Evolutionary conservation across 2,888 invertebrate species (phyloP), one percentile per base, ranked within the genome.

Genomic region (Cataglyphis altisquamis): DNA sequence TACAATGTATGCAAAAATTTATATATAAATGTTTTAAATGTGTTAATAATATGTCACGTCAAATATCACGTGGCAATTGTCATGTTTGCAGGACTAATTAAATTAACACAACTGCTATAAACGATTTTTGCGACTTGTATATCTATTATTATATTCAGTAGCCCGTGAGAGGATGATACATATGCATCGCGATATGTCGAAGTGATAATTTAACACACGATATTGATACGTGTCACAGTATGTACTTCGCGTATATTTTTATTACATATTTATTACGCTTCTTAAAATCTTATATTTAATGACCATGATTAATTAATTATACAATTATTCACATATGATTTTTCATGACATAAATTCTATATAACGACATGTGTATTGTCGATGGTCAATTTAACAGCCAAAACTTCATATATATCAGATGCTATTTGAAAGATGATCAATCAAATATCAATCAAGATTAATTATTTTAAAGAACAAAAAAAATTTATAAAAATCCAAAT

Each of bases 1-100:
- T 64, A 6, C 18, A 18, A n/a, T 25, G 10, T n/a, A 55, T 9
- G 39, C n/a, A 5, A 48, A 77, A 29, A 77, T 77, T 41, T 41
- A 57, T 77, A 55, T 32, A 57, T 66, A 41, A 66, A 66, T 66
- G 12, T 66, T 39, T 39, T 41, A 52, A 75, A 36, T 48, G 36
- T 64, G 66, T 77, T 55, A 55, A 57, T 77, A 39, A 77, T 32
- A n/a, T 64, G 25, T 55, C 64, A 25, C 29, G 55, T 66, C 41
- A 36, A 77, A 41, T 55, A 77, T 10, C 29, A 55, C 39, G 25
- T 64, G 25, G 64, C 39, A 77, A 77, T 77, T 62, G 39, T 66
- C 66, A 77, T 66, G 55, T 77, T 66, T 77, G 39, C 55, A 66
- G 77, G n/a, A 55, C 55, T 77, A 77, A 77, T 77, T 77, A 66